phyloP scores from a whole-genome alignment of 2,888 invertebrate genomes.

The Clostera curtula region DNA sequence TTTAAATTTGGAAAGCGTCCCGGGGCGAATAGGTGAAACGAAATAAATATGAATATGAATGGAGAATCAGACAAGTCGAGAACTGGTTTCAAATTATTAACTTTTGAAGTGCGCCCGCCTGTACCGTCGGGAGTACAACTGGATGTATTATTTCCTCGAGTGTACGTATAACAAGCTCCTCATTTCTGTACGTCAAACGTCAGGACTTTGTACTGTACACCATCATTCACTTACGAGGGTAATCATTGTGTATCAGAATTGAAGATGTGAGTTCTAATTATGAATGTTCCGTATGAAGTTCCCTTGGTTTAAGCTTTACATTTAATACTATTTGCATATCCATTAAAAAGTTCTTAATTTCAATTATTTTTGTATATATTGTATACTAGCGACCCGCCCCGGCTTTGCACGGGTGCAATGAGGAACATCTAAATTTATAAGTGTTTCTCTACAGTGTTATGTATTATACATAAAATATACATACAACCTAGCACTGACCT shows the following conservation, averaged over 20 bases:
- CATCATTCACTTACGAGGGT: conserved; percentile 12
- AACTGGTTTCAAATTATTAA: conserved; percentile 69
- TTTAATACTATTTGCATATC: no score
- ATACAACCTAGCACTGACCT: no score
- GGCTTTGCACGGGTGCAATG: no score
- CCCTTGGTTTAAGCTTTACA: no score
- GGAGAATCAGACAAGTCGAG: conserved; percentile 62
- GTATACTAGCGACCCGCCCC: no score
- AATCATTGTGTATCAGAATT: conserved; percentile 9
- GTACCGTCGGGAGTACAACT: conserved; percentile 44
- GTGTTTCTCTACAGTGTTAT: no score
- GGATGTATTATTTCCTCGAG: conserved; percentile 32
- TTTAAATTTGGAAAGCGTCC: conserved; percentile 54
- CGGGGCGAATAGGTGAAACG: conserved; percentile 65
- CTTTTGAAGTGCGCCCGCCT: conserved; percentile 57
- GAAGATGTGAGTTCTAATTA: conserved; percentile 7
- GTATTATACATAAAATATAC: no score
- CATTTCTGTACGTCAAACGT: conserved; percentile 39
- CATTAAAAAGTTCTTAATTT: no score
- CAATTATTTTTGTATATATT: background rate
- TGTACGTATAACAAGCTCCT: conserved; percentile 47
- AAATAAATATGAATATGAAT: conserved; percentile 76
- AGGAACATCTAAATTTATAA: no score
- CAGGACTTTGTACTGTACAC: conserved; percentile 19
- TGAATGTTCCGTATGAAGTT: no score